Percentiles rank a stretch among this genome's conserved stretches.
phyloP scores from a whole-genome alignment of 1,140 invertebrate species.

The Odontomachus brunneus region DNA sequence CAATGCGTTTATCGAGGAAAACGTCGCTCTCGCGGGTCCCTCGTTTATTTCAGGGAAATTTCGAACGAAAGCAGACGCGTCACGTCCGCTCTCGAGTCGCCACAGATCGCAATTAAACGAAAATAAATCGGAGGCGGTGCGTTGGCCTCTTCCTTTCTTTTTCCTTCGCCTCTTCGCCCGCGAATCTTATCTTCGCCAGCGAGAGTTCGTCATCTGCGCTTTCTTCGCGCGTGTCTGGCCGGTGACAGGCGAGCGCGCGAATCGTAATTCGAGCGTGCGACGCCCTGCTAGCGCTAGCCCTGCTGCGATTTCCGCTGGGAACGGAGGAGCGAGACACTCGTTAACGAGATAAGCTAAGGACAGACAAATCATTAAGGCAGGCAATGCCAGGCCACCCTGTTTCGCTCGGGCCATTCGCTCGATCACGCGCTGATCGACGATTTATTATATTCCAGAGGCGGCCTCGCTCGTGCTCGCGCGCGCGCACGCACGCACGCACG shows the following conservation, averaged over 20 bases:
- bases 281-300: background rate
- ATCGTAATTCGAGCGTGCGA: slow-evolving; percentile 33
- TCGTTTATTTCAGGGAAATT: too few species aligned
- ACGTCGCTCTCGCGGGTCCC: too few species aligned
- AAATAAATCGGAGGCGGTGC: too few species aligned
- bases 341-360: slow-evolving; percentile 71
- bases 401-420: slow-evolving; percentile 65
- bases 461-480: background rate
- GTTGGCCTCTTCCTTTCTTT: too few species aligned
- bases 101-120: too few species aligned
- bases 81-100: too few species aligned
- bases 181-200: background rate
- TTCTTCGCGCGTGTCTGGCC: background rate
- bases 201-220: background rate
- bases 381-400: slow-evolving; percentile 69
- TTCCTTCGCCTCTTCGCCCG: background rate
- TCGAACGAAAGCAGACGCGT: too few species aligned
- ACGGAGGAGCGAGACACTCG: slow-evolving; percentile 52
- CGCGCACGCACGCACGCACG: background rate
- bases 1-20: background rate
- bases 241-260: background rate
- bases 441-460: slow-evolving; percentile 67
- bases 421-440: slow-evolving; percentile 72
- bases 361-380: slow-evolving; percentile 67
- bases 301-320: slow-evolving; percentile 23